phyloP scores from a whole-genome alignment of 2,113 vertebrate species.

The Myiozetetes cayanensis region DNA sequence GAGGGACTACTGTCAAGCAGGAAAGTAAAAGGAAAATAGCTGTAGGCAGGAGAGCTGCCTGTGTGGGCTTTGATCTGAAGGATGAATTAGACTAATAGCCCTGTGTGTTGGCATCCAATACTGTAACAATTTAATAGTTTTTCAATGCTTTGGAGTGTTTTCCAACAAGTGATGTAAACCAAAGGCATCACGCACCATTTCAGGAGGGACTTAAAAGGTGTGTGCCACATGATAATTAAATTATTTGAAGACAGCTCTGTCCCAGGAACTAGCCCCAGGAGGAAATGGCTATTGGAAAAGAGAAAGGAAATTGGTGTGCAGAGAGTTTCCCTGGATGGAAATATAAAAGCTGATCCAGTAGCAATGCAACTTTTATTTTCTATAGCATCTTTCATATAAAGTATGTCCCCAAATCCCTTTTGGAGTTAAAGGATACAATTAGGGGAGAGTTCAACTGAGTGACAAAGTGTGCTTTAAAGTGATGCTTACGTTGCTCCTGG shows the following conservation, averaged over 20 bases:
- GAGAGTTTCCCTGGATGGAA: background rate
- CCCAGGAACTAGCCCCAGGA: constrained; percentile 3
- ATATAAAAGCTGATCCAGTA: constrained; percentile 2
- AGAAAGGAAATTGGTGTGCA: constrained; percentile 16
- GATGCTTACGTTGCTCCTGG: background rate
- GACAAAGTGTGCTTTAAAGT: background rate
- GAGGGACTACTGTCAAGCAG: constrained; percentile 80
- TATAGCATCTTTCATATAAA: background rate
- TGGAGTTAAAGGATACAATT: background rate
- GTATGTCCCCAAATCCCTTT: background rate
- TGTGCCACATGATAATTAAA: constrained; percentile 48
- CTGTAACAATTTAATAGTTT: constrained; percentile 72
- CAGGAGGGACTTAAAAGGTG: constrained; percentile 20
- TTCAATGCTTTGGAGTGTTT: constrained; percentile 68
- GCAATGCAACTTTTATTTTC: constrained; percentile 20
- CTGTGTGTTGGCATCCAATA: constrained; percentile 60
- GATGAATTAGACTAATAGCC: constrained; percentile 77
- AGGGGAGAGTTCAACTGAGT: background rate
- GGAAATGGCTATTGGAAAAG: background rate
- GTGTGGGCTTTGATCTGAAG: constrained; percentile 85
- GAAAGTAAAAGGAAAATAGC: constrained; percentile 86
- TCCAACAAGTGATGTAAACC: constrained; percentile 64
- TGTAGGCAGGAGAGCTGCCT: constrained; percentile 78
- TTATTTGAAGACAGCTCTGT: constrained; percentile 53
- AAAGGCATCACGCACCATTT: constrained; percentile 5